phyloP scores from a whole-genome alignment of 2,888 invertebrate genomes.

The Arctia plantaginis region DNA sequence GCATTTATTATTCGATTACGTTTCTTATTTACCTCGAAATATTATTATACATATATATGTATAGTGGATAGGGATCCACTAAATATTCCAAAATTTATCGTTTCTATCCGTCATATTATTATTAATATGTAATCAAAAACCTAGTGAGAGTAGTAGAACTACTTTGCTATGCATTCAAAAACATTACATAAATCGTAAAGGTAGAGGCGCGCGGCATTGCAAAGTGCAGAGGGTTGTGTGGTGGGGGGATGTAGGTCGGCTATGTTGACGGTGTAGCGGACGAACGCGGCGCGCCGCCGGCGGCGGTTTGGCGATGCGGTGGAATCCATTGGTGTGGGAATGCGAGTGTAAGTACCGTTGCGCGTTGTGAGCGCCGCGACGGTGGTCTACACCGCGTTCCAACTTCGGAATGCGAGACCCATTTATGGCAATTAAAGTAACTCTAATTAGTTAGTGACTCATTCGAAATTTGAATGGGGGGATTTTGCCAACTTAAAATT shows the following conservation, averaged over 20 bases:
- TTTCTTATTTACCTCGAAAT: neutral
- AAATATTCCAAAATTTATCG: neutral
- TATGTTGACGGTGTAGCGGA: constrained; percentile 58
- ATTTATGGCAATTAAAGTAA: constrained; percentile 74
- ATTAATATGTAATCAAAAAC: neutral
- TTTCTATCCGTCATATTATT: neutral
- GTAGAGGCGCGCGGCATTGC: constrained; percentile 28
- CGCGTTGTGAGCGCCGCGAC: constrained; percentile 59
- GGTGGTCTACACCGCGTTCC: constrained; percentile 64
- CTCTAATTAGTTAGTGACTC: constrained; percentile 73
- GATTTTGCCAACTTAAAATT: neutral
- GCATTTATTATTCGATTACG: neutral
- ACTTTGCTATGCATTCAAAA: constrained; percentile 8
- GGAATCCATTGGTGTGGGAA: constrained; percentile 84
- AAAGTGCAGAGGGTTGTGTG: constrained; percentile 46
- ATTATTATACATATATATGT: too few species aligned
- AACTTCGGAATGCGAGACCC: constrained; percentile 82
- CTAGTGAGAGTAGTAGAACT: constrained; percentile 11
- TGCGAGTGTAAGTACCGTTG: constrained; percentile 84
- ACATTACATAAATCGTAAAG: constrained; percentile 29
- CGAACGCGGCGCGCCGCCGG: constrained; percentile 27
- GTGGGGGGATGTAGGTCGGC: constrained; percentile 76
- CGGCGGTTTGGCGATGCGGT: constrained; percentile 32
- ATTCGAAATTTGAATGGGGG: constrained; percentile 68
- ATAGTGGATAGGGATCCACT: too few species aligned